Conservation (phyloP, 1,140 invertebrate genomes). For the Heliconius nattereri region DNA sequence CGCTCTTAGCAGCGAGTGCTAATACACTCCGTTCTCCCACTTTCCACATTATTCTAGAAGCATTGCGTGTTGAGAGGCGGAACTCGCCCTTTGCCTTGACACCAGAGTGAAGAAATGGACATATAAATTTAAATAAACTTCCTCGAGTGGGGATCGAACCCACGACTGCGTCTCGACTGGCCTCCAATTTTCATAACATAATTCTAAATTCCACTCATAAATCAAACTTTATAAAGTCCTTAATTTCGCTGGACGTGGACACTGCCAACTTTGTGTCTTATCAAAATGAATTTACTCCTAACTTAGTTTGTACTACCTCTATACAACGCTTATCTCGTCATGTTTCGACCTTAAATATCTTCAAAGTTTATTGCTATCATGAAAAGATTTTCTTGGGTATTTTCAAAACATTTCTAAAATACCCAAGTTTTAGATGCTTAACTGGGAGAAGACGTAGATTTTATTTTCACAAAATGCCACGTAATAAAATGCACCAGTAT, state of each 20-base stretch:
- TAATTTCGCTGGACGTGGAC: slow-evolving; percentile 39
- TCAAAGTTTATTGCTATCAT: slow-evolving; percentile 1
- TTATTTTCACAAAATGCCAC: too few relatives aligned
- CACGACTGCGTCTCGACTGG: too few relatives aligned
- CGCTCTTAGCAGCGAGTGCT: too few relatives aligned
- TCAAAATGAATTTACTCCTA: slow-evolving; percentile 38
- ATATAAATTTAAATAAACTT: too few relatives aligned
- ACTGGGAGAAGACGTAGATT: too few relatives aligned
- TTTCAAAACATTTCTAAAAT: neutral
- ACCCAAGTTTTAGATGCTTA: neutral
- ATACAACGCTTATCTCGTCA: slow-evolving; percentile 26
- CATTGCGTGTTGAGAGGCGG: too few relatives aligned
- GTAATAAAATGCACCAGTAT: too few relatives aligned
- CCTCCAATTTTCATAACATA: neutral
- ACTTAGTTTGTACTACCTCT: slow-evolving; percentile 24
- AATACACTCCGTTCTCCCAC: too few relatives aligned
- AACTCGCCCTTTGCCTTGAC: too few relatives aligned
- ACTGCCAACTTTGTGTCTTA: slow-evolving; percentile 41
- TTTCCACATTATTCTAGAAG: too few relatives aligned
- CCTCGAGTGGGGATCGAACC: too few relatives aligned
- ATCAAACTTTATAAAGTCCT: slow-evolving; percentile 44
- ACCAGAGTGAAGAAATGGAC: too few relatives aligned
- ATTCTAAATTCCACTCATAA: slow-evolving; percentile 36
- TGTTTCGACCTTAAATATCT: slow-evolving; percentile 14
- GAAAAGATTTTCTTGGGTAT: neutral